Evolutionary conservation across 92 coral and sea anemone genomes (phyloP), one percentile per base, ranked within the genome.

Genomic region (Heliopora coerulea): DNA sequence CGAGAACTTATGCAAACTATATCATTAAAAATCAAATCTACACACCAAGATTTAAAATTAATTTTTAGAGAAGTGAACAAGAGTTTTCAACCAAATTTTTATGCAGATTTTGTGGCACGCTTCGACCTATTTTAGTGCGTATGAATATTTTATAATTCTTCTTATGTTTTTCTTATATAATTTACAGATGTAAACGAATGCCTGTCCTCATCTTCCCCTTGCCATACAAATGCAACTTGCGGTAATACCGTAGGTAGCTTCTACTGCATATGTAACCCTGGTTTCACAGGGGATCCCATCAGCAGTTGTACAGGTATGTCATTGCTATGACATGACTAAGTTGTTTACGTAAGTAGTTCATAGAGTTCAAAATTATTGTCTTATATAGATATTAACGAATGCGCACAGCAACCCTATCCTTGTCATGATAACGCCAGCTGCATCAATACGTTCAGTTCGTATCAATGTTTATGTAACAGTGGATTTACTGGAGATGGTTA

Each of bases 241-340:
- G n/a, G n/a, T 30, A 67, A 41, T 44, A 17, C 24, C 12, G 61
- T 27, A 23, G 68, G 75, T 35, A 5, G 0, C 2, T 62, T 25
- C 12, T 29, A 56, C 30, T 79, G 83, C 29, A 68, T 19, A 15
- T 79, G 83, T 72, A 85, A 70, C 21, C 27, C 65, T 46, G 96
- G 96, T 6, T 90, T 82, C 65, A 82, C 91, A 27, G 78, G 83
- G 30, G 78, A 79, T 57, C 78, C 78, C 41, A 40, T 48, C 35
- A 37, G 40, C 35, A 37, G 40, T 24, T 76, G 81, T 54, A 1
- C 32, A 20, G 81, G 81, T 76, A 76, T 2, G 33, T 20, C 9
- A 62, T 19, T 26, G 42, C 42, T 5, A 5, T 37, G 42, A 37
- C 5, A 37, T 4, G 5, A 37, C 12, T 37, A 12, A 5, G 5